phyloP scores from a whole-genome alignment of 2,113 vertebrate genomes.

The Riparia riparia region DNA sequence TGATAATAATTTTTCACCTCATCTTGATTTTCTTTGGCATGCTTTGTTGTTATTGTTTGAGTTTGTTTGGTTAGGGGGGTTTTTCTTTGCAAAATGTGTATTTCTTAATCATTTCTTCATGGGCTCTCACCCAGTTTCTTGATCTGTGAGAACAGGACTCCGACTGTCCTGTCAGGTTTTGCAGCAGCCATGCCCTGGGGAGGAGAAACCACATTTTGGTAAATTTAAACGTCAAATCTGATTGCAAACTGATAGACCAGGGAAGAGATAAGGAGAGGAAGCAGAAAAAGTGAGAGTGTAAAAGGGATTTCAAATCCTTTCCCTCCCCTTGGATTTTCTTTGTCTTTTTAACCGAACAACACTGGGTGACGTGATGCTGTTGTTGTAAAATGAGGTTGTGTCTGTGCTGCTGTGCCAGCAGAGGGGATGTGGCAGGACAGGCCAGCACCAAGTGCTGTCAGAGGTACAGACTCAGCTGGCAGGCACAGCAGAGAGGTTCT shows the following conservation, averaged over 20 bases:
- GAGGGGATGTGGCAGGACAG: not conserved
- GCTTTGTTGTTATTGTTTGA: not conserved
- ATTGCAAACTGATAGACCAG: not conserved
- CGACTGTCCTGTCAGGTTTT: not conserved
- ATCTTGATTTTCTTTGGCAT: not conserved
- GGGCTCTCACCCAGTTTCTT: not conserved
- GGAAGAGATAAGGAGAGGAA: not conserved
- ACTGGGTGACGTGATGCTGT: not conserved
- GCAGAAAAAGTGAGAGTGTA: not conserved
- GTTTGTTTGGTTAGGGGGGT: not conserved
- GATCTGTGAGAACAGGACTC: not conserved
- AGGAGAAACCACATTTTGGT: not conserved
- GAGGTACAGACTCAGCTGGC: not conserved
- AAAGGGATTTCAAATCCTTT: not conserved
- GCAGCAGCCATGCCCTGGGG: not conserved
- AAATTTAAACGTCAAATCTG: not conserved
- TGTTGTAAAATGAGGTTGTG: not conserved
- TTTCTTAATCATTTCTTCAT: not conserved
- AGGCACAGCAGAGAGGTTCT: not conserved
- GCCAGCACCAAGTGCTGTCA: not conserved
- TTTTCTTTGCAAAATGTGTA: not conserved
- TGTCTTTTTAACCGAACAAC: not conserved
- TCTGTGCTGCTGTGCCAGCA: not conserved
- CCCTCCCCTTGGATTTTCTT: not conserved
- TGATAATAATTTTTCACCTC: not conserved